Evolutionary conservation across 2,113 vertebrate genomes (phyloP), one percentile per base, ranked within the genome.

Genomic region (Camelus dromedarius): DNA sequence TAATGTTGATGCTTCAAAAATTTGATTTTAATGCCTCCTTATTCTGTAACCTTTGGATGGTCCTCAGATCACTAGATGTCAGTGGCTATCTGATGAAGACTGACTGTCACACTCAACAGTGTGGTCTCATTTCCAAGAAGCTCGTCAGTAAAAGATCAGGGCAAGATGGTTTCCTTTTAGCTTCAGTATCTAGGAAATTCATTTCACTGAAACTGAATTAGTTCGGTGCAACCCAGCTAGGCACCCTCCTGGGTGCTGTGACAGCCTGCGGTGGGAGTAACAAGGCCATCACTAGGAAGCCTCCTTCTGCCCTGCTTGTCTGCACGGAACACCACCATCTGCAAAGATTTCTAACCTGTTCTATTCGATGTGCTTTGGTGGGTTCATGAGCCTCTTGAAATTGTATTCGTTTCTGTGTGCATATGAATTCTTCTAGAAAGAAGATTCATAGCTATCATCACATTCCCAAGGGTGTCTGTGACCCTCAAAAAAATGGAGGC

Each of bases 181-280:
- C 72, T 75, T 89, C 66, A 52, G 15, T 35, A 32, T 89, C 62
- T n/a, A 67, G 69, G 76, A 96, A 89, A 91, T 38, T 81, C 77
- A n/a, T 86, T 91, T 79, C 89, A 83, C 67, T 96, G 94, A 86
- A 95, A 90, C 24, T 42, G 94, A 84, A 72, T 92, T 50, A 56
- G 32, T 50, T 77, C 79, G 62, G 0, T 42, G 32, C 50, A 91
- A 80, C 48, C 76, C 30, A 46, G 86, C 77, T 93, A 56, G 89
- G 86, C 38, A 20, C 58, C 58, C 79, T 73, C 62, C 75, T 14
- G 26, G 48, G 80, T 11, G 0, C 66, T 3, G 26, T 18, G 70
- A 86, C 89, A 38, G 72, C 86, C 50, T 62, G 38, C 2, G 8
- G 19, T 58, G 73, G 24, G 35, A 88, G 52, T 28, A 50, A 60